Evolutionary conservation across 2,113 vertebrate species (phyloP), one percentile per base, ranked within the genome.

Genomic region (Nanger granti): DNA sequence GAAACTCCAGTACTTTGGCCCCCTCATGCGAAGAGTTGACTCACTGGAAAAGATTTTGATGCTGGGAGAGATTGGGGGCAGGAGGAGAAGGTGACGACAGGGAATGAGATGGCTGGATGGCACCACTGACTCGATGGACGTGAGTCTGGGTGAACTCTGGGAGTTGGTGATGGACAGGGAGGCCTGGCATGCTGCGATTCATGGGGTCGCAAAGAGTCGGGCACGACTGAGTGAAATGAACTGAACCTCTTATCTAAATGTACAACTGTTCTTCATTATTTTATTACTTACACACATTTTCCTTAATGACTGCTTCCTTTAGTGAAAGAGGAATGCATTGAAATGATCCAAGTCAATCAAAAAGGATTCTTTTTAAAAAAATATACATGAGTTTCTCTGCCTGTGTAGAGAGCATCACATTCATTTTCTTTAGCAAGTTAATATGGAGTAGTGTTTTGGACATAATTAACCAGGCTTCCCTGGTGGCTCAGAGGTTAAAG

Each of bases 271-370:
- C 20, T 79, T 95, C 47, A 87, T 84, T 89, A 41, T 97, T 97
- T 89, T 94, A 86, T 94, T 94, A 92, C 18, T 87, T 95, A 85
- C 10, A 87, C 4, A 15, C 22, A 69, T 90, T 97, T 97, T 66
- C 55, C 60, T 93, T 94, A 20, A 20, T 84, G 20, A 37, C n/a
- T 87, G 59, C 66, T 96, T 97, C 66, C 87, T 91, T 82, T 52
- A 60, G 80, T 90, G 49, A 69, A 90, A 96, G 73, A 93, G 6
- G 5, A 95, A 94, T n/a, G 10, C 18, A 84, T 28, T 62, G 47
- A 94, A 90, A 84, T 84, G 52, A 76, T 15, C 55, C 29, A 96
- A 69, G 26, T 83, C 20, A 79, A 44, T 62, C 29, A 60, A 84
- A 59, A 55, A 28, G 52, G 44, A 59, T 52, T 69, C 20, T 54